phyloP scores from a whole-genome alignment of 53 echinoderm and acorn worm genomes.

The Holothuria leucospilota region DNA sequence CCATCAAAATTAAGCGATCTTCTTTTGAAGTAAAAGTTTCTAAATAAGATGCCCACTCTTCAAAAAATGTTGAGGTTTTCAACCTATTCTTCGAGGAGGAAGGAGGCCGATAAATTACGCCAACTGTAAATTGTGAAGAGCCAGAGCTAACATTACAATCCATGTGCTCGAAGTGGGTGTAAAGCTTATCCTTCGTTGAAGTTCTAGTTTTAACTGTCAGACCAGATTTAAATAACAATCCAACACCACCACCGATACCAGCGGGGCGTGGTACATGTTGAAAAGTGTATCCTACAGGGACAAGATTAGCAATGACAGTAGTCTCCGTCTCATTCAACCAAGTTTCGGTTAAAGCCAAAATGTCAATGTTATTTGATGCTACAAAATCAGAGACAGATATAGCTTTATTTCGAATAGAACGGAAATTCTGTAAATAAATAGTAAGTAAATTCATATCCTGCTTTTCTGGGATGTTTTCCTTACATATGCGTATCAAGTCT shows the following conservation, averaged over 20 bases:
- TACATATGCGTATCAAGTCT: background rate
- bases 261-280: conserved; percentile 28
- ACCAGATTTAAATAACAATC: conserved; percentile 27
- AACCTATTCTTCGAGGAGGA: conserved; percentile 35
- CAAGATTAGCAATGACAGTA: conserved; percentile 6
- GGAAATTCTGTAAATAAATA: conserved; percentile 21
- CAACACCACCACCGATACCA: conserved; percentile 37
- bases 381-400: conserved; percentile 35
- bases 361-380: conserved; percentile 30
- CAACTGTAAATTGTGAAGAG: background rate
- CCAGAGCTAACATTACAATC: conserved; percentile 25
- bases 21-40: conserved; percentile 15
- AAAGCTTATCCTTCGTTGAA: conserved; percentile 1
- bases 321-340: conserved; percentile 27
- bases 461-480: conserved; percentile 2
- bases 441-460: conserved; percentile 9
- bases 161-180: conserved; percentile 36
- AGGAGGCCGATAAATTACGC: conserved; percentile 41
- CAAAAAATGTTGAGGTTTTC: conserved; percentile 34
- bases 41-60: conserved; percentile 36
- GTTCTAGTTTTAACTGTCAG: background rate
- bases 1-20: background rate
- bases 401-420: conserved; percentile 19
- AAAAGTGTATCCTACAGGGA: conserved; percentile 26
- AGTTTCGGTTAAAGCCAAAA: conserved; percentile 30